Evolutionary conservation across 2,797 vertebrate genomes (phyloP), one percentile per base, ranked within the genome.

Genomic region (Glossophaga mutica): DNA sequence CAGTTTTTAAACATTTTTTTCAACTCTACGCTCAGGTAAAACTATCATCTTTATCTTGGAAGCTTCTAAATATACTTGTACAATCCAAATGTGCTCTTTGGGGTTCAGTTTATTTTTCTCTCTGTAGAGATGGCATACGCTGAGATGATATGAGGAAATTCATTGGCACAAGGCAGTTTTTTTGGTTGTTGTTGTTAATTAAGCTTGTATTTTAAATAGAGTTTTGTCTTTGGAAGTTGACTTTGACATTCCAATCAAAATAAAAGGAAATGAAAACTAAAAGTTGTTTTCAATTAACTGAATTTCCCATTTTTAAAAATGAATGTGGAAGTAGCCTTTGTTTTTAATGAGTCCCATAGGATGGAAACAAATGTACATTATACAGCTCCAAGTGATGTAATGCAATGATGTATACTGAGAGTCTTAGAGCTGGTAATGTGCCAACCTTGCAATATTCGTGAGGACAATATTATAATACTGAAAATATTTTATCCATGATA

Each of bases 11-110:
- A 15, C 26, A 26, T 10, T 32, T 70, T 24, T 81, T 94, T 90
- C 59, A 52, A 68, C 86, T 83, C 34, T 78, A n/a, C 26, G 93
- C 19, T 87, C 55, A 83, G 52, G 37, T 96, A 76, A 84, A 91
- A 59, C 34, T 52, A 48, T 57, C 34, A 37, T 62, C 24, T 91
- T 81, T 71, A 79, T 42, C 24, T 87, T 92, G 68, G 26, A 22
- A 65, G 50, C 9, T 71, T 91, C 29, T 70, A 78, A 48, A 78
- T 52, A 52, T 67, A 62, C 62, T 39, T 76, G 12, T 67, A n/a
- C 1, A 85, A 59, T 92, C 24, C 19, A 46, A 65, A 81, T 74
- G 81, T 94, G 29, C 55, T 73, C 10, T 67, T 74, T 70, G n/a
- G 44, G 29, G 29, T 32, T 90, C 55, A 50, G 11, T 26, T n/a